phyloP scores from a whole-genome alignment of 2,797 vertebrate species.

The Morus bassanus region DNA sequence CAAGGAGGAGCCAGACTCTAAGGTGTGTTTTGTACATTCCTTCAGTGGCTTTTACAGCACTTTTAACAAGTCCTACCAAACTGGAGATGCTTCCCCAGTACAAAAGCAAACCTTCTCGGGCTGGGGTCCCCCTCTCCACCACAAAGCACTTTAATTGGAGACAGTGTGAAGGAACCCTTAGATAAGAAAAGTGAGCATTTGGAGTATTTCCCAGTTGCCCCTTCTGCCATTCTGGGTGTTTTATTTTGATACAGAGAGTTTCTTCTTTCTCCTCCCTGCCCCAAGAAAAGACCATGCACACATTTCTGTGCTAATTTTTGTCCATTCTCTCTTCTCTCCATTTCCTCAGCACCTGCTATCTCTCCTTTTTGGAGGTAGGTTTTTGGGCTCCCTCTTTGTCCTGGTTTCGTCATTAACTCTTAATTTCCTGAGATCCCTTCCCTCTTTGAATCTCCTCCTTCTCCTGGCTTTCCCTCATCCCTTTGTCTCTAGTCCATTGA shows the following conservation, averaged over 20 bases:
- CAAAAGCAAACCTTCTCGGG: not conserved
- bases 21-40: not conserved
- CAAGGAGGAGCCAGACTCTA: not conserved
- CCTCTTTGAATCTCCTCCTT: not conserved
- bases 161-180: not conserved
- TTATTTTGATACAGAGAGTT: not conserved
- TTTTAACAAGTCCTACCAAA: not conserved
- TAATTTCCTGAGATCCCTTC: not conserved
- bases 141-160: not conserved
- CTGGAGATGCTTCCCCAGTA: not conserved
- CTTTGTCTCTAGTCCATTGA: not conserved
- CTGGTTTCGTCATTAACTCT: constrained; percentile 16
- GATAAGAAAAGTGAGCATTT: not conserved
- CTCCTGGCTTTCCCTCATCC: not conserved
- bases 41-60: not conserved
- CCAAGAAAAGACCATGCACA: not conserved
- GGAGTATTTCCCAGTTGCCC: not conserved
- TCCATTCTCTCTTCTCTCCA: not conserved
- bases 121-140: not conserved
- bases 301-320: not conserved
- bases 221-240: not conserved
- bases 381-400: not conserved
- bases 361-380: not conserved
- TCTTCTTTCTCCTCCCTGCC: not conserved
- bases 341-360: not conserved